phyloP scores from a whole-genome alignment of 2,797 vertebrate genomes.

The Adelosebastes latens region DNA sequence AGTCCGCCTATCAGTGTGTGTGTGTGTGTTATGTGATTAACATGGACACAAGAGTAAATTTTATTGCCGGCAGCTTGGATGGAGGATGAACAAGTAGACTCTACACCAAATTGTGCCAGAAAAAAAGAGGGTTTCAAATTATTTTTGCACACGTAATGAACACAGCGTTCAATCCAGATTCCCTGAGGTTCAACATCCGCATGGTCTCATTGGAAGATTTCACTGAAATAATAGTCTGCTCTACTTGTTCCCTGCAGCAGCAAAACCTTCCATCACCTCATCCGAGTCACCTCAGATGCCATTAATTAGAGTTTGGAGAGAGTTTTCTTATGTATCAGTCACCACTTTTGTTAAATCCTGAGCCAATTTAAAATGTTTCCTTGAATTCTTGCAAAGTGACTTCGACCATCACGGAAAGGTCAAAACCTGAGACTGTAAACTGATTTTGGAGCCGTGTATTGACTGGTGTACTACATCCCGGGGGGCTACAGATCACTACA shows the following conservation, averaged over 20 bases:
- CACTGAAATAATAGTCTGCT: constrained; percentile 4
- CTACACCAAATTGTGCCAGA: constrained; percentile 11
- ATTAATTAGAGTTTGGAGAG: constrained; percentile 3
- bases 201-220: constrained; percentile 11
- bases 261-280: constrained; percentile 17
- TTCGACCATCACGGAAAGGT: background rate
- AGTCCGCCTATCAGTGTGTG: constrained; percentile 23
- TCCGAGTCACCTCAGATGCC: constrained; percentile 14
- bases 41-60: constrained; percentile 41
- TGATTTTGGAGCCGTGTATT: constrained; percentile 6
- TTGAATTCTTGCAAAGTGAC: background rate
- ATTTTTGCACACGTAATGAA: constrained; percentile 20
- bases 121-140: constrained; percentile 16
- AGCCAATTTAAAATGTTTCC: background rate
- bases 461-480: background rate
- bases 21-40: constrained; percentile 40
- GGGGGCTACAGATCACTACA: constrained; percentile 16
- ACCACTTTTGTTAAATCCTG: background rate
- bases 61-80: constrained; percentile 33
- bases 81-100: constrained; percentile 15
- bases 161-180: constrained; percentile 4
- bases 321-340: background rate
- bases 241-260: background rate
- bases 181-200: constrained; percentile 12
- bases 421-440: background rate